phyloP scores from a whole-genome alignment of 2,113 vertebrate genomes.

The Antechinus stuartii region DNA sequence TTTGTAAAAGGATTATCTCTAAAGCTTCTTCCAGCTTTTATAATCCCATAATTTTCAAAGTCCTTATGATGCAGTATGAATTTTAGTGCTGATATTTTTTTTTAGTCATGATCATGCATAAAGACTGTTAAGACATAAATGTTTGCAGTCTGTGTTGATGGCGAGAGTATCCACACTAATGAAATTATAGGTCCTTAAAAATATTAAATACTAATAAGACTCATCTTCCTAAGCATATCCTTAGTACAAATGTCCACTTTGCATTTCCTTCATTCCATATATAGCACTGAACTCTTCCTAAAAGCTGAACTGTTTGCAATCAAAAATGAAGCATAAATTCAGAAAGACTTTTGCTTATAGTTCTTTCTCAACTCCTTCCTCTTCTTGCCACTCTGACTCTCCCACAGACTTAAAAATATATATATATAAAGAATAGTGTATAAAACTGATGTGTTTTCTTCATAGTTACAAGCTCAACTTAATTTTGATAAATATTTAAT shows the following conservation, averaged over 20 bases:
- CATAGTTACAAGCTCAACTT: neutral
- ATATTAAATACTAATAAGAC: neutral
- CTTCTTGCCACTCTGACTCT: neutral
- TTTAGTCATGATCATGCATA: neutral
- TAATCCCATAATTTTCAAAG: neutral
- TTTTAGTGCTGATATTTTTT: neutral
- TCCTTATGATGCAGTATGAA: neutral
- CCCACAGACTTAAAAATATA: neutral
- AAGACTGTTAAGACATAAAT: neutral
- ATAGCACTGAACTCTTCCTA: neutral
- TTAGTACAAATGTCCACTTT: neutral
- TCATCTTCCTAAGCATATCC: neutral
- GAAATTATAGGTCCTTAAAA: neutral
- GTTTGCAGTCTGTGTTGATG: neutral
- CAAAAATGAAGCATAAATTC: constrained; percentile 8
- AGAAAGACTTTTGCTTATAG: neutral
- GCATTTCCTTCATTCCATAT: neutral
- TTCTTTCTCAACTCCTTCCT: neutral
- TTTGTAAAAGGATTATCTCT: neutral
- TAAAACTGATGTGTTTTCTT: constrained; percentile 9
- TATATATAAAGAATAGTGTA: neutral
- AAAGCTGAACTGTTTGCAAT: constrained; percentile 1
- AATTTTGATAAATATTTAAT: constrained; percentile 24
- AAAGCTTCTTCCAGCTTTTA: neutral
- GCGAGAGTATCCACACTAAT: neutral